Percentiles rank a stretch among this genome's conserved stretches.
Conservation (phyloP, 1,140 invertebrate genomes). For the Drosophila murphyi region DNA sequence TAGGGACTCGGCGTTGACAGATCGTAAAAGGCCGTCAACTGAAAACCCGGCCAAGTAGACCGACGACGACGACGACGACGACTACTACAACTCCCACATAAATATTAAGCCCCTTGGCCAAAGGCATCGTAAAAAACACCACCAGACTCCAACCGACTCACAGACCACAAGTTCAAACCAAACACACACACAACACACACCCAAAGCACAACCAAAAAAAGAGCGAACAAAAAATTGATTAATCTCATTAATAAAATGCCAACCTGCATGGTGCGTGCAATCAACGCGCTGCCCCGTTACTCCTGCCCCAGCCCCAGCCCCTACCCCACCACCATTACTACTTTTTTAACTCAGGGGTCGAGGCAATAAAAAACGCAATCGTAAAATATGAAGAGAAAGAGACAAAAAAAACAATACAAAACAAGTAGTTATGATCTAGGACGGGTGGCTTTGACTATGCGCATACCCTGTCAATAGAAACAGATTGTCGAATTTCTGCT, state of each 20-base stretch:
- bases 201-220: conserved; percentile 16
- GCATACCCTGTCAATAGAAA: conserved; percentile 15
- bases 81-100: conserved; percentile 68
- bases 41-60: conserved; percentile 58
- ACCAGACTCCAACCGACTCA: conserved; percentile 45
- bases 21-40: conserved; percentile 64
- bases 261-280: conserved; percentile 77
- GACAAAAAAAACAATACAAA: conserved; percentile 25
- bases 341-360: conserved; percentile 28
- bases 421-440: conserved; percentile 10
- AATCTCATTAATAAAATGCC: conserved; percentile 81
- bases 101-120: conserved; percentile 69
- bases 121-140: conserved; percentile 74
- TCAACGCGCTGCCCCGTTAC: conserved; percentile 47
- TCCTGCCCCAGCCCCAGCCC: neutral
- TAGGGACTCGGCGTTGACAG: conserved; percentile 38
- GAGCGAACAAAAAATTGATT: conserved; percentile 71
- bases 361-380: conserved; percentile 78
- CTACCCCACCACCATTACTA: too few relatives aligned
- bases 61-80: conserved; percentile 28
- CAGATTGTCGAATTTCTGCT: too few relatives aligned
- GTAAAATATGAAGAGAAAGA: conserved; percentile 64
- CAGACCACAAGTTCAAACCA: conserved; percentile 42
- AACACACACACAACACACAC: conserved; percentile 29
- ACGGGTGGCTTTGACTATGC: neutral